Conservation (phyloP, 1,140 invertebrate genomes). For the Myzus persicae region DNA sequence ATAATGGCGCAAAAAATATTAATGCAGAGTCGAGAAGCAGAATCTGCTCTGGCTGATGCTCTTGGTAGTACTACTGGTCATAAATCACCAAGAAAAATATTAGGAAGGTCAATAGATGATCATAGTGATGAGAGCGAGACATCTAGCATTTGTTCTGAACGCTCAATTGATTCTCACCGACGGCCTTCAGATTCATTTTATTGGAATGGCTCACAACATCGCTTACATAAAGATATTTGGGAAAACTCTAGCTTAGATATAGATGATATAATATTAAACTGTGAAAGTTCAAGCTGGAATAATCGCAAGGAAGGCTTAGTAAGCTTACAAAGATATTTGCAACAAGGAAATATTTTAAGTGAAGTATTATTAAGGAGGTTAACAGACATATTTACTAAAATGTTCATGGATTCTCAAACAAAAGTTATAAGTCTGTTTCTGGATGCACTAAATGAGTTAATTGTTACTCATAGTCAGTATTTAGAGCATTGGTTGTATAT, state of each 20-base stretch:
- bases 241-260: constrained; percentile 76
- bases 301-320: constrained; percentile 92
- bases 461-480: constrained; percentile 84
- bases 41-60: constrained; percentile 80
- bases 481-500: constrained; percentile 92
- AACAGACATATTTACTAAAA: constrained; percentile 91
- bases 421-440: constrained; percentile 93
- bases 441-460: constrained; percentile 88
- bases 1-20: constrained; percentile 83
- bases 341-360: constrained; percentile 74
- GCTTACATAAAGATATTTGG: constrained; percentile 74
- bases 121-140: constrained; percentile 93
- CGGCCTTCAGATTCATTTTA: constrained; percentile 59
- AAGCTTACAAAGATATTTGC: constrained; percentile 79
- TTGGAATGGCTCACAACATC: constrained; percentile 81
- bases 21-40: constrained; percentile 88
- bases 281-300: constrained; percentile 87
- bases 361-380: constrained; percentile 79
- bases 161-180: constrained; percentile 75
- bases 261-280: constrained; percentile 85
- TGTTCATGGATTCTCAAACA: constrained; percentile 97
- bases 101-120: constrained; percentile 68
- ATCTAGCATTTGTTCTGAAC: constrained; percentile 92
- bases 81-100: constrained; percentile 57
- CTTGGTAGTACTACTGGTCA: constrained; percentile 67